Evolutionary conservation across 2,888 invertebrate genomes (phyloP).

Genomic region (Drosophila atripex): DNA sequence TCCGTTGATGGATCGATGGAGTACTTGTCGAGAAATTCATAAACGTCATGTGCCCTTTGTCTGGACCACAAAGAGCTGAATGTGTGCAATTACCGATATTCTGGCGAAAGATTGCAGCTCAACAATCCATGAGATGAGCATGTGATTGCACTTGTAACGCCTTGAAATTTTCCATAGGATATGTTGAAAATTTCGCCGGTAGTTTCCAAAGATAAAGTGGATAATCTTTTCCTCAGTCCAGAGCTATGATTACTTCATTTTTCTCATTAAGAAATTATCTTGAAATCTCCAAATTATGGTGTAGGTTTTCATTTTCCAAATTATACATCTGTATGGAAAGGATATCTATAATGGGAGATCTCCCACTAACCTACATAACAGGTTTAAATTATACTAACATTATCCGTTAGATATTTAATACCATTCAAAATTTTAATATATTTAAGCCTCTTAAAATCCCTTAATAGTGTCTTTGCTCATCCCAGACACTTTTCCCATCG

Average conservation of each 20-base stretch:
- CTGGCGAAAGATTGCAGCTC: constrained; percentile 52
- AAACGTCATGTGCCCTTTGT: constrained; percentile 57
- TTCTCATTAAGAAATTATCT: not conserved
- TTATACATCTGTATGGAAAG: constrained; percentile 2
- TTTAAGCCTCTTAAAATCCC: not conserved
- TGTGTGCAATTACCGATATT: constrained; percentile 61
- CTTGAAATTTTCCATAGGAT: not conserved
- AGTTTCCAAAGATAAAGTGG: constrained; percentile 7
- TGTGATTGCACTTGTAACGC: constrained; percentile 46
- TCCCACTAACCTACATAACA: constrained; percentile 4
- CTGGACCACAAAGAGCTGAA: constrained; percentile 67
- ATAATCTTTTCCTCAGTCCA: constrained; percentile 9
- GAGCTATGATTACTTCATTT: constrained; percentile 24
- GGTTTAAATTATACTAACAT: not conserved
- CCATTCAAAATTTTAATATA: not conserved
- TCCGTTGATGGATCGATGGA: constrained; percentile 46
- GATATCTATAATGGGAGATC: not conserved
- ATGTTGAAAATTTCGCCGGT: not conserved
- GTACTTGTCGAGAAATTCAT: constrained; percentile 32
- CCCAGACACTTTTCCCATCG: constrained; percentile 16
- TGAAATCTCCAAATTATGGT: not conserved
- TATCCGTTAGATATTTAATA: not conserved
- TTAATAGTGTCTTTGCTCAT: not conserved
- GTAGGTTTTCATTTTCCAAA: constrained; percentile 6
- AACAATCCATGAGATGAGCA: constrained; percentile 47